A percentile compares a stretch with the other conserved stretches of the same genome.
phyloP scores from a whole-genome alignment of 1,140 invertebrate species.

The Cydia fagiglandana region DNA sequence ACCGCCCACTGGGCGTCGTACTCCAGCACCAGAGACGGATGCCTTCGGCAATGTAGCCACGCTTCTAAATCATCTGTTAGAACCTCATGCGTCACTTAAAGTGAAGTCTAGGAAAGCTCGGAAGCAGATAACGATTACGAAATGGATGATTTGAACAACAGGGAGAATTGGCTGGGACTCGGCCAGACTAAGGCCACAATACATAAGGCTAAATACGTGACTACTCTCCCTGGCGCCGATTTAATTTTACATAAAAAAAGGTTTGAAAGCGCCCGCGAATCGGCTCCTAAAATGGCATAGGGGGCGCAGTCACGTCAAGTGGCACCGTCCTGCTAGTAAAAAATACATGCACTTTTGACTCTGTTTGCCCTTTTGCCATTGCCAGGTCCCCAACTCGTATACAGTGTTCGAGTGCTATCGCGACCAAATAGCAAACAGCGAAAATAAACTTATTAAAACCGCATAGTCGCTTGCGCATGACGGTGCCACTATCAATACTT shows the following conservation, averaged over 20 bases:
- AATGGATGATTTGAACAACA: background rate
- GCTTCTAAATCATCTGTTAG: no score
- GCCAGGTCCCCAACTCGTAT: background rate
- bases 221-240: background rate
- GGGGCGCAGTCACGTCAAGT: background rate
- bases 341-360: background rate
- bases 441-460: background rate
- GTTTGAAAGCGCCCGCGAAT: background rate
- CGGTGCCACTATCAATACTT: background rate
- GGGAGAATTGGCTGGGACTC: background rate
- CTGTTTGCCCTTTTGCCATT: background rate
- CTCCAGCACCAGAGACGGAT: background rate
- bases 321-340: background rate
- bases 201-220: background rate
- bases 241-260: background rate
- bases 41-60: background rate
- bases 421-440: background rate
- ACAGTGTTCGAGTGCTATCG: background rate
- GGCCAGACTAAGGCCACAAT: background rate
- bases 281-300: background rate
- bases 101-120: background rate
- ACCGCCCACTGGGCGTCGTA: background rate
- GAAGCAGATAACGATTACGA: background rate
- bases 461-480: background rate
- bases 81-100: no score